These are phyloP conservation scores for Phasianus colchicus DNA, from an alignment of 2,113 vertebrate species.

Conservation along the genomic window DNA sequence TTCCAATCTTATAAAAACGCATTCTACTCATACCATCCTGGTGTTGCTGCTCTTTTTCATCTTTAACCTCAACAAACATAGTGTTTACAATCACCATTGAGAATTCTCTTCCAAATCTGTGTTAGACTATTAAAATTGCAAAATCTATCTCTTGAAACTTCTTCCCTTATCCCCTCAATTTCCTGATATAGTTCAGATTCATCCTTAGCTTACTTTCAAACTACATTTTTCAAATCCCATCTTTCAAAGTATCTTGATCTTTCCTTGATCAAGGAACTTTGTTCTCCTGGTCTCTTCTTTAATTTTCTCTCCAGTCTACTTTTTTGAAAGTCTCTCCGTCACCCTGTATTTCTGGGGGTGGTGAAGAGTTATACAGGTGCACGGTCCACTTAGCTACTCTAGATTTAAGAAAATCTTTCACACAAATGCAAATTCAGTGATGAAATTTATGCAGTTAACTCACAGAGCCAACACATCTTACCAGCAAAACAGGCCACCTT, in stretches of 20 bases:
- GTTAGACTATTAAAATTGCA: background rate
- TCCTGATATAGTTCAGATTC: background rate
- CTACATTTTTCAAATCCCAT: background rate
- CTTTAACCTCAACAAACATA: background rate
- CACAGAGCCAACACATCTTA: background rate
- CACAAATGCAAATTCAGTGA: background rate
- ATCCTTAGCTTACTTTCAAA: background rate
- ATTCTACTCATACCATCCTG: background rate
- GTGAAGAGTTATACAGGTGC: background rate
- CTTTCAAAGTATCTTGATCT: background rate
- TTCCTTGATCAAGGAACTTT: background rate
- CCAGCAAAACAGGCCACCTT: background rate
- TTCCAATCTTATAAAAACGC: background rate
- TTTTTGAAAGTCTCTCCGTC: background rate
- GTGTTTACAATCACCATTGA: background rate
- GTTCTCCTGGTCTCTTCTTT: background rate
- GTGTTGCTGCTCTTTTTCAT: background rate
- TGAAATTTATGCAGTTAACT: background rate
- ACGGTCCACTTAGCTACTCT: accelerated
- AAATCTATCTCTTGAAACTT: background rate
- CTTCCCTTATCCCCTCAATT: background rate
- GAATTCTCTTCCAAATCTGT: background rate
- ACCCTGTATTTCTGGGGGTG: background rate
- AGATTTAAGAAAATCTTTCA: background rate
- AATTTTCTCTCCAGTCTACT: background rate